Evolutionary conservation across 2,888 invertebrate species (phyloP).

Genomic region (Melanophora roralis): DNA sequence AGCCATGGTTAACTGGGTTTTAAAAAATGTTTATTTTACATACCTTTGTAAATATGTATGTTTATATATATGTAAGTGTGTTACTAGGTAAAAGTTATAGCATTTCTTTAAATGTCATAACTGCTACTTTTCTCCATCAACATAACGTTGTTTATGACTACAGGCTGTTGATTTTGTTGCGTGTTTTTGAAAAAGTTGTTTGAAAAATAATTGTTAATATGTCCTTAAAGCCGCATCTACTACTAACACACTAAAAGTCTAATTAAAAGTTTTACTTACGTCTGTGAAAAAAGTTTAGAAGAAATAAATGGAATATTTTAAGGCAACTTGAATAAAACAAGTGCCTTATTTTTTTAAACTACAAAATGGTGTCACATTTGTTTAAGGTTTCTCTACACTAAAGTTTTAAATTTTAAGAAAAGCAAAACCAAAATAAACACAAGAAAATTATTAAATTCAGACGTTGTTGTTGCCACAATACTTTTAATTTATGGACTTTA

Average conservation of each 20-base stretch:
- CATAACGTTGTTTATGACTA: conserved; percentile 44
- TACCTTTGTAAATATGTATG: not conserved
- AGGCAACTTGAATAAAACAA: too few relatives aligned
- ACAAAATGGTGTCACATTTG: conserved; percentile 31
- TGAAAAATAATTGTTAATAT: conserved; percentile 11
- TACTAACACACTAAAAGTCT: conserved; percentile 72
- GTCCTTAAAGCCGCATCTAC: conserved; percentile 53
- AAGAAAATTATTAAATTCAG: too few relatives aligned
- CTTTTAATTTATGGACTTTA: too few relatives aligned
- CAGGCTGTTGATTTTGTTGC: conserved; percentile 33
- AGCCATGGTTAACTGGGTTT: too few relatives aligned
- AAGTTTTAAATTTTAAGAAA: not conserved
- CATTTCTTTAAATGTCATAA: conserved; percentile 50
- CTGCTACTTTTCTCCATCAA: conserved; percentile 66
- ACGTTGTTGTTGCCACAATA: too few relatives aligned
- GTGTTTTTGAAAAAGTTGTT: conserved; percentile 3
- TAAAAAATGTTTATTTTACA: too few relatives aligned
- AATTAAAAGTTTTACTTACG: conserved; percentile 69
- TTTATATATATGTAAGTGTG: not conserved
- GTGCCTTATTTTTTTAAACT: conserved; percentile 6
- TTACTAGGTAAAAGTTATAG: not conserved
- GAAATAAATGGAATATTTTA: too few relatives aligned
- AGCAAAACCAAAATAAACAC: too few relatives aligned
- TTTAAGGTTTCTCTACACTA: not conserved
- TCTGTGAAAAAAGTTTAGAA: conserved; percentile 33